These are phyloP conservation scores for Serranus cabrilla DNA, from an alignment of 2,797 vertebrate species.

Conservation along the genomic window DNA sequence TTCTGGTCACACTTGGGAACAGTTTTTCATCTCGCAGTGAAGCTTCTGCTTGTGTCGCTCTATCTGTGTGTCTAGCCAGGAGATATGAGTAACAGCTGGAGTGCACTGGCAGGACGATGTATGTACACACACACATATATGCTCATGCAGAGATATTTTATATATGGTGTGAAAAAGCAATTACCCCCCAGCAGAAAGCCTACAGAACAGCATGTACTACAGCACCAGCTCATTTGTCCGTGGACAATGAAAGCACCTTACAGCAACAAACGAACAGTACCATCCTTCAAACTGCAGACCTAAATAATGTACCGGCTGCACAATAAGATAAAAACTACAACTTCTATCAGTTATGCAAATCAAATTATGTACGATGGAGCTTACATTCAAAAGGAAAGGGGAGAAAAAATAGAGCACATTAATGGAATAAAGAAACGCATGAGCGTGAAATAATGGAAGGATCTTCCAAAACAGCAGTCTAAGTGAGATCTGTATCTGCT, in stretches of 20 bases:
- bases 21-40: conserved; percentile 4
- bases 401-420: conserved; percentile 48
- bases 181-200: conserved; percentile 45
- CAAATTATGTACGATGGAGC: conserved; percentile 47
- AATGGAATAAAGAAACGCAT: conserved; percentile 47
- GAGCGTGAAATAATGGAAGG: conserved; percentile 64
- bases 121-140: conserved; percentile 13
- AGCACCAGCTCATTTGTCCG: conserved; percentile 29
- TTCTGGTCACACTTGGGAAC: neutral
- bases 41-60: conserved; percentile 12
- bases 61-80: conserved; percentile 15
- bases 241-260: conserved; percentile 15
- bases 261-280: conserved; percentile 9
- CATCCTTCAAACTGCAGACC: conserved; percentile 8
- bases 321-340: conserved; percentile 18
- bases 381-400: conserved; percentile 10
- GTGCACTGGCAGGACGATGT: conserved; percentile 34
- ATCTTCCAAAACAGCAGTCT: conserved; percentile 59
- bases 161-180: conserved; percentile 52
- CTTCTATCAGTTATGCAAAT: conserved; percentile 52
- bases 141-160: conserved; percentile 38
- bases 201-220: conserved; percentile 3
- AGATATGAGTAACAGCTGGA: conserved; percentile 55
- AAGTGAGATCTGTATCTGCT: conserved; percentile 68
- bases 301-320: conserved; percentile 6